A percentile compares a stretch with the other conserved stretches of the same genome.
phyloP scores from a whole-genome alignment of 92 coral and sea anemone species.

The Parazoanthus darwini region DNA sequence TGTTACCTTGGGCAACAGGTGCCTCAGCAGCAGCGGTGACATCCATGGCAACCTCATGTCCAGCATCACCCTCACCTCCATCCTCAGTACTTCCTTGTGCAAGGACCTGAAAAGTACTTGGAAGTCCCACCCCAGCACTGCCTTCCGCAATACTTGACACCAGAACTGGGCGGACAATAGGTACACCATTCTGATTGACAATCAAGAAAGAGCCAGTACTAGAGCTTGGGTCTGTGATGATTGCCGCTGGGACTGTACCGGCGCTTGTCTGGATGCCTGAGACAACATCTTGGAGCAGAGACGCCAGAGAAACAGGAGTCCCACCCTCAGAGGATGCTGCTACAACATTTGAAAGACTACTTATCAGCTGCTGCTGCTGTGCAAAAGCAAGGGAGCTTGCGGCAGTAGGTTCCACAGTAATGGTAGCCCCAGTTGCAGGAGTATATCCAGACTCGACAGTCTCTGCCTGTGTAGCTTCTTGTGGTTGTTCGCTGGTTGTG shows the following conservation, averaged over 20 bases:
- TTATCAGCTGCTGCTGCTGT: constrained; percentile 69
- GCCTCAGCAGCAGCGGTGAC: constrained; percentile 56
- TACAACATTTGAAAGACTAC: constrained; percentile 63
- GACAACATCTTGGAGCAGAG: constrained; percentile 98
- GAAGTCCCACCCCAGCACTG: constrained; percentile 58
- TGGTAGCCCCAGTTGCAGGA: constrained; percentile 49
- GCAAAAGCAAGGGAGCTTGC: constrained; percentile 56
- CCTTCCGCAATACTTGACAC: constrained; percentile 83
- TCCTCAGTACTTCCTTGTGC: constrained; percentile 86
- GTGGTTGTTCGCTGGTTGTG: constrained; percentile 46
- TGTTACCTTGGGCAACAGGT: constrained; percentile 44
- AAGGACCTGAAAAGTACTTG: constrained; percentile 83
- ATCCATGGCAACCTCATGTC: constrained; percentile 62
- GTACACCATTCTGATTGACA: constrained; percentile 97
- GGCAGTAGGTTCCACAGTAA: constrained; percentile 52
- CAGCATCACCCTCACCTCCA: constrained; percentile 49
- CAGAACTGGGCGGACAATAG: constrained; percentile 92
- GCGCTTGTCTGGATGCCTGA: constrained; percentile 95
- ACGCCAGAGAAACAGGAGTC: constrained; percentile 83
- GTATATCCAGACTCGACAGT: constrained; percentile 54
- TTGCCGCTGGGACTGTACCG: constrained; percentile 94
- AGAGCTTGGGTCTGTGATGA: constrained; percentile 91
- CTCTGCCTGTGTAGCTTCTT: constrained; percentile 40
- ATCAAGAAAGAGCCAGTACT: constrained; percentile 94
- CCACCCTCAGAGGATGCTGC: constrained; percentile 70